Evolutionary conservation across 2,797 vertebrate species (phyloP), one percentile per base, ranked within the genome.

Genomic region (Linurgus olivaceus): DNA sequence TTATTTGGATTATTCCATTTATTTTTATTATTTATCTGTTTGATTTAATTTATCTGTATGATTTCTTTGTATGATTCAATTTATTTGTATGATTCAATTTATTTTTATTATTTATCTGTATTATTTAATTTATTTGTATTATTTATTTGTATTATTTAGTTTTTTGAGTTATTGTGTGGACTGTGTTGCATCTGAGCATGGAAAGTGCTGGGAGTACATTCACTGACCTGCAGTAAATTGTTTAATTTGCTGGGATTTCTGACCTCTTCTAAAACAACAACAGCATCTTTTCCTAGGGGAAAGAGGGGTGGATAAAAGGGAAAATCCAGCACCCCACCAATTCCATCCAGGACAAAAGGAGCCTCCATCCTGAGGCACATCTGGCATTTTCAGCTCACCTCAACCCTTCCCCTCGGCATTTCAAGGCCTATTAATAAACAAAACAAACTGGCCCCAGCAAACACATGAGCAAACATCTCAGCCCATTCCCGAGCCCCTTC

Each of bases 381-480:
- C 4, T 19, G 78, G 95, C 75, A 83, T 89, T 94, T 95, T 65
- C 52, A 82, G 83, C 8, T 93, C 90, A 90, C 93, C 90, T 81
- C 59, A 70, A 90, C 87, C 74, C 59, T 81, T 42, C 83, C 94
- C 79, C 59, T 50, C 75, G 83, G 92, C 95, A 81, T 94, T 90
- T 96, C 79, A 86, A 91, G 91, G 81, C 91, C 85, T 87, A 91
- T 96, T 92, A 95, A 95, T 92, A 94, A 92, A 52, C 37, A 88
- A 92, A 81, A 92, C 83, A 94, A 95, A 71, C 38, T 44, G 66
- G 20, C 33, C 92, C 75, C 84, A 47, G 63, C 57, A 96, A 96
- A 89, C 90, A 93, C 57, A 84, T 57, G 59, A 90, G 70, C 72
- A 88, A 88, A 87, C 55, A 88, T n/a, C 88, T 86, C 52, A 10